Percentiles rank a stretch among this genome's conserved stretches.
Conservation (phyloP, 2,888 invertebrate genomes). For the Chrysodeixis includens region DNA sequence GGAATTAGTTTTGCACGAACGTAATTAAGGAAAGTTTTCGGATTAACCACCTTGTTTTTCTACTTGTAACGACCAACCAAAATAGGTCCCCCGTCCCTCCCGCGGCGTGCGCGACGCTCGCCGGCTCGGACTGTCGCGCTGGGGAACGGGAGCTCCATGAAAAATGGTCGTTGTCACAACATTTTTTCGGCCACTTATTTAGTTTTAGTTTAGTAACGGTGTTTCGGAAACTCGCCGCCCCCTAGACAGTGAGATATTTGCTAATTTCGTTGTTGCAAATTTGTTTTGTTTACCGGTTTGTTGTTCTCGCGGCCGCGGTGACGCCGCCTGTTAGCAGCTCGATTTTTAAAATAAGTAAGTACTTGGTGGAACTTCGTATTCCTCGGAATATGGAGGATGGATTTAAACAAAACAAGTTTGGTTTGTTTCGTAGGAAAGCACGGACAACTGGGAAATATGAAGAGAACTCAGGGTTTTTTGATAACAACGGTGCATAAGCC, state of each 20-base stretch:
- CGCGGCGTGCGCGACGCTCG: slow-evolving; percentile 12
- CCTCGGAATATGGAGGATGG: neutral
- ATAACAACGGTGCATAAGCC: neutral
- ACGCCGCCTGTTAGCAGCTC: slow-evolving; percentile 46
- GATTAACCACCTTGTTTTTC: slow-evolving; percentile 86
- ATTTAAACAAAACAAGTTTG: neutral
- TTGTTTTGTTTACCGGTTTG: slow-evolving; percentile 76
- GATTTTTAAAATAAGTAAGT: slow-evolving; percentile 21
- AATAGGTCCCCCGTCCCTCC: slow-evolving; percentile 60
- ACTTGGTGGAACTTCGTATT: neutral
- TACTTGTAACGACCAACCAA: slow-evolving; percentile 70
- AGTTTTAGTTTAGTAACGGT: slow-evolving; percentile 81
- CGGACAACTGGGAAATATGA: neutral
- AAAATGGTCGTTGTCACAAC: slow-evolving; percentile 69
- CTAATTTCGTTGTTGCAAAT: slow-evolving; percentile 86
- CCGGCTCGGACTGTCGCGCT: slow-evolving; percentile 27
- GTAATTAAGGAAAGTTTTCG: slow-evolving; percentile 88
- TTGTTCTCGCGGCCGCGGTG: slow-evolving; percentile 39
- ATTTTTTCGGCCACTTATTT: slow-evolving; percentile 87
- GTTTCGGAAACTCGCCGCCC: slow-evolving; percentile 77
- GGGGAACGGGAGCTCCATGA: slow-evolving; percentile 59
- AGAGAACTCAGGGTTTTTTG: neutral
- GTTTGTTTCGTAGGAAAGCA: neutral
- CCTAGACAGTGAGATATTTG: slow-evolving; percentile 85
- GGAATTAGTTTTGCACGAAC: slow-evolving; percentile 84